Conservation (phyloP, 2,888 invertebrate species). For the Ceriagrion tenellum region DNA sequence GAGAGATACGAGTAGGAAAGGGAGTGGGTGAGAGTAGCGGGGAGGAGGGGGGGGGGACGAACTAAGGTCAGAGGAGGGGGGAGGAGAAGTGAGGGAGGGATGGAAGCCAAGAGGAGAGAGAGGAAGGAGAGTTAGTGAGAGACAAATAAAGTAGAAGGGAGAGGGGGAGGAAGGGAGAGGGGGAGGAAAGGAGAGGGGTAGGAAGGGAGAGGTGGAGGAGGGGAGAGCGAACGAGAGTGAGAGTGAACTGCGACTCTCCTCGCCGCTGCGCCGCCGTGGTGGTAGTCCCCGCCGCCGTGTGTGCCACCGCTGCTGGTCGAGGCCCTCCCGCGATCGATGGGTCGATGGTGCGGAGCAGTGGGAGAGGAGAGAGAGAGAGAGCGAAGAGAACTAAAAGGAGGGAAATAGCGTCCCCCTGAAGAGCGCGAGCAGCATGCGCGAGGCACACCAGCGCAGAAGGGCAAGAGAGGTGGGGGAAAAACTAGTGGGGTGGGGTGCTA, state of each 20-base stretch:
- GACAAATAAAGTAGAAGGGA: neutral
- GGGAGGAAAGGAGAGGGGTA: neutral
- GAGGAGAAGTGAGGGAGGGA: neutral
- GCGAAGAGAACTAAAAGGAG: neutral
- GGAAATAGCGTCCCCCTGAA: constrained; percentile 44
- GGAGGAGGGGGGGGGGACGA: neutral
- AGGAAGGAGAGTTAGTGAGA: neutral
- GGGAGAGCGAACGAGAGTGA: constrained; percentile 41
- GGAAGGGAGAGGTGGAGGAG: neutral
- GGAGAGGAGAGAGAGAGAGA: neutral
- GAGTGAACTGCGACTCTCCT: constrained; percentile 56
- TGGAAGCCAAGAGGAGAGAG: neutral
- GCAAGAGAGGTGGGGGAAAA: neutral
- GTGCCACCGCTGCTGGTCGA: neutral
- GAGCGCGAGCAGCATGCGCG: constrained; percentile 45
- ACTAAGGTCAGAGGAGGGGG: neutral
- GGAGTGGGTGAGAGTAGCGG: neutral
- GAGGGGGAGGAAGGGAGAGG: neutral
- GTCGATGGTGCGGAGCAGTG: constrained; percentile 53
- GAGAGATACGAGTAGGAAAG: neutral
- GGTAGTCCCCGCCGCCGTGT: neutral
- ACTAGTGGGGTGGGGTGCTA: neutral
- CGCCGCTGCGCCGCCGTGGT: neutral
- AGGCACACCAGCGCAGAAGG: constrained; percentile 37
- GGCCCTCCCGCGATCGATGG: constrained; percentile 51